phyloP scores from a whole-genome alignment of 2,888 invertebrate genomes.

The Flabesymbios commensalis region DNA sequence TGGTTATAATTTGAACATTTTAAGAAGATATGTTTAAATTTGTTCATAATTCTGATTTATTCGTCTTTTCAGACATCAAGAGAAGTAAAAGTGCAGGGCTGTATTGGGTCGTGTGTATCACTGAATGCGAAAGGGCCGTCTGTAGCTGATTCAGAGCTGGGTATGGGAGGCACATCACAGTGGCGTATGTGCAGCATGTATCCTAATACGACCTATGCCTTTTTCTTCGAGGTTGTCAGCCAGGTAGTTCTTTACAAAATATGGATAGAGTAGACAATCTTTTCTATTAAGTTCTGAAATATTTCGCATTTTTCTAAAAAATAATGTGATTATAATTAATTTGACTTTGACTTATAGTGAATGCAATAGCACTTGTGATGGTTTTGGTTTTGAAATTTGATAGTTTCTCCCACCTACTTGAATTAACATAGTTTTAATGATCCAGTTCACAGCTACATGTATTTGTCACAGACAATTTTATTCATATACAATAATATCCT shows the following conservation, averaged over 20 bases:
- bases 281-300: background rate
- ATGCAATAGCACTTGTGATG: too few relatives aligned
- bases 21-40: too few relatives aligned
- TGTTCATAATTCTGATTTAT: too few relatives aligned
- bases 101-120: slow-evolving; percentile 95
- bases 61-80: slow-evolving; percentile 76
- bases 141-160: slow-evolving; percentile 96
- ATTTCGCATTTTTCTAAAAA: background rate
- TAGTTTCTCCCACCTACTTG: too few relatives aligned
- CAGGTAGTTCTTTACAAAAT: slow-evolving; percentile 43
- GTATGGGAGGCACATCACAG: slow-evolving; percentile 94
- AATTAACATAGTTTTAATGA: too few relatives aligned
- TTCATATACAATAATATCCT: too few relatives aligned
- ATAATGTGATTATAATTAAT: background rate
- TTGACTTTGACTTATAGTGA: too few relatives aligned
- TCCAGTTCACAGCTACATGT: too few relatives aligned
- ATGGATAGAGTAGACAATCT: background rate
- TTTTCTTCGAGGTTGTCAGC: slow-evolving; percentile 88
- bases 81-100: slow-evolving; percentile 91
- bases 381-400: too few relatives aligned
- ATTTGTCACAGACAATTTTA: too few relatives aligned
- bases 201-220: slow-evolving; percentile 87
- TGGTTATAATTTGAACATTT: too few relatives aligned
- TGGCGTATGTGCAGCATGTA: slow-evolving; percentile 97
- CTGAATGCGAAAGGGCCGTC: slow-evolving; percentile 87